phyloP scores from a whole-genome alignment of 2,797 vertebrate species.

The Babyrousa celebensis region DNA sequence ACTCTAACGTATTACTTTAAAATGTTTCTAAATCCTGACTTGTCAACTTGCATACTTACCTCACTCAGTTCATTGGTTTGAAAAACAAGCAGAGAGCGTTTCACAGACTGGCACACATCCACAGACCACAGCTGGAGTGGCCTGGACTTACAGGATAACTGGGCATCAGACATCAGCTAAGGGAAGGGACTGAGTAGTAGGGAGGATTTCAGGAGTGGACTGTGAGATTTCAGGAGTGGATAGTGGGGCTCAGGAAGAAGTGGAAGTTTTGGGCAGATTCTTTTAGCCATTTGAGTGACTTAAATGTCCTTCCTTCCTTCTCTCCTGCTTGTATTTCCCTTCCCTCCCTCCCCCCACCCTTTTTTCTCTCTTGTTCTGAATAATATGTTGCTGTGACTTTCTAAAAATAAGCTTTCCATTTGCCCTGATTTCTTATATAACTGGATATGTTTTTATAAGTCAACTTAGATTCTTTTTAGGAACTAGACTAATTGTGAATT shows the following conservation, averaged over 20 bases:
- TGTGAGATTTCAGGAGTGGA: neutral
- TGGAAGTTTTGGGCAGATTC: neutral
- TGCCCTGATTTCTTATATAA: conserved; percentile 2
- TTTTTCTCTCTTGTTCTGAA: neutral
- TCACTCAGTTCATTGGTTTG: neutral
- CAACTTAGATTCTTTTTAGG: neutral
- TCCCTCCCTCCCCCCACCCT: neutral
- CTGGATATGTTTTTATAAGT: neutral
- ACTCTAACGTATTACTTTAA: neutral
- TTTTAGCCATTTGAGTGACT: neutral
- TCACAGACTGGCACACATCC: neutral
- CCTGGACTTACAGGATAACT: neutral
- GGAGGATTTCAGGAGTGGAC: neutral
- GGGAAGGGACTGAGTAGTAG: neutral
- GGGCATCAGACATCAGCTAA: neutral
- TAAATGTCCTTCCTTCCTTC: neutral
- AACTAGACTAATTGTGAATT: conserved; percentile 2
- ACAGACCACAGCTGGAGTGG: neutral
- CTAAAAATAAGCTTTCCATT: conserved; percentile 17
- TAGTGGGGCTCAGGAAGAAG: neutral
- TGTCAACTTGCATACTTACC: neutral
- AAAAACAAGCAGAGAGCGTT: neutral
- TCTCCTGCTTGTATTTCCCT: neutral
- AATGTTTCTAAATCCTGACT: neutral
- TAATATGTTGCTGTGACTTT: neutral